A percentile compares a stretch with the other conserved stretches of the same genome.
Conservation (phyloP, 2,888 invertebrate species). For the Nemapogon koenigi region DNA sequence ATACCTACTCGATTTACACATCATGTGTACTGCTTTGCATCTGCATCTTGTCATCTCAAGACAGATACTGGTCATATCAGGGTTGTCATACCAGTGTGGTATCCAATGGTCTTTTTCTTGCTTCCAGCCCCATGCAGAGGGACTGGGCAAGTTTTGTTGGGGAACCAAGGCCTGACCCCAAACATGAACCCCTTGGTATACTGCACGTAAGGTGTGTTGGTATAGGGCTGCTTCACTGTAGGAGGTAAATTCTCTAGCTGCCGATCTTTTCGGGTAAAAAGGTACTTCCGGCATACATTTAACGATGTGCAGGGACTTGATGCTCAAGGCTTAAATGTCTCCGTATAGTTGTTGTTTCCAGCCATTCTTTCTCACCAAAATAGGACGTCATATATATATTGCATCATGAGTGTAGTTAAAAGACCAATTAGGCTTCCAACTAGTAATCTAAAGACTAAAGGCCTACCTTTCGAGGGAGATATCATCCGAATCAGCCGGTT, state of each 20-base stretch:
- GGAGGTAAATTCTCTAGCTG: neutral
- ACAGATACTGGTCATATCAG: neutral
- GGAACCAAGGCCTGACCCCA: neutral
- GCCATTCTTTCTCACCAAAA: too few species aligned
- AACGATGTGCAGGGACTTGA: neutral
- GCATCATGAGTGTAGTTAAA: too few species aligned
- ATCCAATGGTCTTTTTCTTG: neutral
- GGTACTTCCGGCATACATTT: neutral
- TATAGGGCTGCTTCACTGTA: neutral
- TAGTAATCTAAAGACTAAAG: too few species aligned
- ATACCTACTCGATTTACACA: too few species aligned
- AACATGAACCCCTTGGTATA: neutral
- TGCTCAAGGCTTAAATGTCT: too few species aligned
- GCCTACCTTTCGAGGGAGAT: too few species aligned
- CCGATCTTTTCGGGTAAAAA: neutral
- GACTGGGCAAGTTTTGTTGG: neutral
- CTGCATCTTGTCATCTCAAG: neutral
- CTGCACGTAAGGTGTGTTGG: neutral
- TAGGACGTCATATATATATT: too few species aligned
- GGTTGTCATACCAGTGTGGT: neutral
- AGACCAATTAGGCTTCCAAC: too few species aligned
- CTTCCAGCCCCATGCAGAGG: neutral
- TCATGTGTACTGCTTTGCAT: too few species aligned
- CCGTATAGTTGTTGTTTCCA: too few species aligned
- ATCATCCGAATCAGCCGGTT: too few species aligned